Evolutionary conservation across 2,888 invertebrate genomes (phyloP), one percentile per base, ranked within the genome.

Genomic region (Phania funesta): DNA sequence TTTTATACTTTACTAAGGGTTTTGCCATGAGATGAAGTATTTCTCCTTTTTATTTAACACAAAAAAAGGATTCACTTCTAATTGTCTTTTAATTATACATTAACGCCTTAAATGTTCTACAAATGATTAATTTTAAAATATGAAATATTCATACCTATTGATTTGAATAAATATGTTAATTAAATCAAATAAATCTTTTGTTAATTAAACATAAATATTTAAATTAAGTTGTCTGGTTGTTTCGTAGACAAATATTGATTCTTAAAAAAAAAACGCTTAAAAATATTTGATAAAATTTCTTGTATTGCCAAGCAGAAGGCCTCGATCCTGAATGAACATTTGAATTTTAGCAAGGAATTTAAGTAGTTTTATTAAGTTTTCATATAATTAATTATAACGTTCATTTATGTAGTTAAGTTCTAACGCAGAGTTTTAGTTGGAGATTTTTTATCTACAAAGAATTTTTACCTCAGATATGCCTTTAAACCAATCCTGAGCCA

Each of bases 41-140:
- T 48, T 18, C 22, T 8, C 1, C 32, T 32, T 50, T 67, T 58
- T 20, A 18, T 32, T 7, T 13, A 24, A 22, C 65, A 56, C 41
- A 6, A 56, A 38, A 50, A 65, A 64, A 76, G 18, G 65, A 60
- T 65, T 79, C 20, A 44, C 22, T 44, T 13, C 48, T 77, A 68
- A 82, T 82, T 58, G 56, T 74, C 68, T 78, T 82, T 74, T 82
- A 78, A 82, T 82, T 82, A 78, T 78, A 78, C 48, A 70, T 82
- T 68, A 82, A 82, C 82, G 82, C 81, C 74, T 70, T 65, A n/a
- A 82, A 70, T n/a, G 58, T 52, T 68, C 71, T 54, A 20, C 20
- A 65, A 48, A 70, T 48, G 35, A 68, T 56, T 78, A 50, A 54
- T 73, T 65, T 44, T 20, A 38, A 70, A 48, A 41, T 60, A 38